Evolutionary conservation across 1,140 invertebrate genomes (phyloP), one percentile per base, ranked within the genome.

Genomic region (Dreissena polymorpha): DNA sequence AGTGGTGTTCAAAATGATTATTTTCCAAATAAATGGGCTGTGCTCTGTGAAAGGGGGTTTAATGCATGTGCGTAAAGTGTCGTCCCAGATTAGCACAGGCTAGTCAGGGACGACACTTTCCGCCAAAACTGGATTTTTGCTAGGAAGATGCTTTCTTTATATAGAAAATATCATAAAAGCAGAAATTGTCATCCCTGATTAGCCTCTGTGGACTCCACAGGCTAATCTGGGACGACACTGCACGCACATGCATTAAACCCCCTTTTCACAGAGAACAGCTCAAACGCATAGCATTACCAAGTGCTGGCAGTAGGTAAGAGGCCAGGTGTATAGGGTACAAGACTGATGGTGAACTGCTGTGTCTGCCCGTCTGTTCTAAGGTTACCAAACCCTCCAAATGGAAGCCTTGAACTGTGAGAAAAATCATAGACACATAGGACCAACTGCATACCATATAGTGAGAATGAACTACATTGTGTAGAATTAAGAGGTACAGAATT

Each of bases 361-460:
- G 85, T 84, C 23, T 85, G 86, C 0, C 88, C 90, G 27, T 88
- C 88, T n/a, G 90, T 88, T 51, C 75, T 71, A 23, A 92, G 83
- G 29, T 88, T 86, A n/a, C 85, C 67, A 84, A 92, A 92, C 8
- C 91, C 91, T 63, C 91, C 91, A 88, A 88, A 89, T 0, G 91
- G 91, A 14, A 92, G 90, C 69, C 90, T 73, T 39, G 91, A 92
- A 86, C 91, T 92, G 75, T 27, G 86, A 65, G 27, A 16, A n/a
- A 39, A 39, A 39, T 39, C 39, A 8, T 39, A 39, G 39, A 39
- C 39, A 39, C 39, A 39, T 39, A 5, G 39, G 39, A 39, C 39
- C 39, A 39, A 39, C 39, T 39, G 39, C 8, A 8, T 8, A 39
- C 8, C 39, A 39, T 39, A 8, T 39, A 5, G 2, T 2, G 39